Base-by-base conservation (phyloP, 2,888 invertebrate genomes). In the Selenia dentaria region DNA sequence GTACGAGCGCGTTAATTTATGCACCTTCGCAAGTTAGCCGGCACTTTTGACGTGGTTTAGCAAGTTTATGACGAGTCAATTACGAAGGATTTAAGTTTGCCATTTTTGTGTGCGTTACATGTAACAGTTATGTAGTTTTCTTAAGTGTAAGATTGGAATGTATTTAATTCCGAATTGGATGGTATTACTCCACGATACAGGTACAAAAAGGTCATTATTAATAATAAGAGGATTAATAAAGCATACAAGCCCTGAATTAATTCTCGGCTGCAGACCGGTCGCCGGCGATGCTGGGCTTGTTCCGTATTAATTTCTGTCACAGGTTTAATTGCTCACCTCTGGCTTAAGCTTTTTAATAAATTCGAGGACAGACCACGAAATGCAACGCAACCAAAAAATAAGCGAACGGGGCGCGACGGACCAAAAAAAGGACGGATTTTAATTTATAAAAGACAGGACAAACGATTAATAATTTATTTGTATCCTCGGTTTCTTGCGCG, bases 381-480 rank as follows among this genome's bases (percentile, higher is more conserved):
- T 74, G 74, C 74, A 74, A 75, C 64, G 76, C 79, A 70, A 81
- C 82, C 76, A 88, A 90, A 89, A 88, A 88, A 83, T 76, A 73
- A 64, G 63, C 70, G 63, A 62, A 56, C 74, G 59, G 69, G 74
- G 65, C 79, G 74, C 76, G 79, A 68, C 64, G 73, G 68, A 65
- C 81, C 69, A 80, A 86, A 88, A 89, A 88, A 89, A 86, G 78
- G 71, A 80, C 70, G 71, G 78, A 86, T 89, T 89, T 90, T 90
- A 90, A 90, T 90, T 90, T 90, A 89, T 88, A 90, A 88, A 86
- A 85, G 90, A 90, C 90, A 90, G 90, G 89, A 90, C 90, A 90
- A 90, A 90, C 90, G 90, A 90, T 90, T 90, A 89, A 90, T 90
- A 90, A 90, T 90, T 90, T 90, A 90, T 90, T 90, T 90, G 88